These are phyloP conservation scores for Hydrochoerus hydrochaeris DNA, from an alignment of 2,113 vertebrate genomes.

Conservation along the genomic window DNA sequence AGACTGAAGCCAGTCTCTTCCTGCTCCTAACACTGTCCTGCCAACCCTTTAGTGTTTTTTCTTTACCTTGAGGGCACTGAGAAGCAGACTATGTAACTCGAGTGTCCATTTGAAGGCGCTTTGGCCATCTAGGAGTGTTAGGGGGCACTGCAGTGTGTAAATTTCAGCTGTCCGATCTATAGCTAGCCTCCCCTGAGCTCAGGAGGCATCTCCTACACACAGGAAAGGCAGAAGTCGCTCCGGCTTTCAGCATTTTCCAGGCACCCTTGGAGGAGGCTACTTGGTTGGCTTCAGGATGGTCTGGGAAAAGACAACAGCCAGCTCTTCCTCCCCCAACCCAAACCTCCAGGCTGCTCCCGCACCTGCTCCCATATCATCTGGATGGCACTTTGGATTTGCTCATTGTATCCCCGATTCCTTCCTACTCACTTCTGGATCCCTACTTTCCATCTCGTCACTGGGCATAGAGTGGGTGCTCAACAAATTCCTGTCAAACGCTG, in stretches of 20 bases:
- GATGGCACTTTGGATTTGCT: not conserved
- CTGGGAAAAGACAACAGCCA: not conserved
- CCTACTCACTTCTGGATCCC: not conserved
- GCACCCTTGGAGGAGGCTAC: not conserved
- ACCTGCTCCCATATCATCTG: rapidly evolving
- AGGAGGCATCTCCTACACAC: not conserved
- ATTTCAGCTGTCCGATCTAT: conserved; percentile 37
- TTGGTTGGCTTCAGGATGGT: not conserved
- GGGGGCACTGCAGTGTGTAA: not conserved
- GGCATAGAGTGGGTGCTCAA: not conserved
- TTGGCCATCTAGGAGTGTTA: not conserved
- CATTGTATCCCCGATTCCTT: not conserved
- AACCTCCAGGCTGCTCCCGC: not conserved
- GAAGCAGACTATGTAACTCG: not conserved
- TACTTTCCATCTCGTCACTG: not conserved
- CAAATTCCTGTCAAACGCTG: not conserved
- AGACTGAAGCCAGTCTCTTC: not conserved
- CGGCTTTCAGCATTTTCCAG: conserved; percentile 59
- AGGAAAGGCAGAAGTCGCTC: conserved; percentile 53
- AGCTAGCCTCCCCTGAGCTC: not conserved
- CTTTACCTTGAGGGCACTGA: not conserved
- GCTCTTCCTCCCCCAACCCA: not conserved
- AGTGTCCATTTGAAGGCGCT: not conserved
- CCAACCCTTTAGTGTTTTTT: not conserved
- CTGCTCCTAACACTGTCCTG: not conserved